These are phyloP conservation scores for Otus sunia DNA, from an alignment of 2,113 vertebrate genomes.

Conservation along the genomic window DNA sequence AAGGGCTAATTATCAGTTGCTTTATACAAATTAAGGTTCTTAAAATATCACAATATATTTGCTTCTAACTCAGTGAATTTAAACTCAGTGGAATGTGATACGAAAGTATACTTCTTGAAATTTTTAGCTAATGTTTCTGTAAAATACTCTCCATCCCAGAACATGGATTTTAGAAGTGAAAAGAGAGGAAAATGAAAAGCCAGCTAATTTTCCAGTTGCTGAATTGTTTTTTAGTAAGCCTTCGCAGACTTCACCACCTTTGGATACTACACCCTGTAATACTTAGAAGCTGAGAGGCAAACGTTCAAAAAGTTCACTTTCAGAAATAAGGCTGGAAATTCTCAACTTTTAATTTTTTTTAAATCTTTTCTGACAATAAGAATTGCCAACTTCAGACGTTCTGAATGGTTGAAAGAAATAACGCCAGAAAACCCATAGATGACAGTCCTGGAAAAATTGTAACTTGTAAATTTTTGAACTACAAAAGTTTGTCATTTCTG, in stretches of 20 bases:
- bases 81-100: not conserved
- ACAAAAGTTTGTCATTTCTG: not conserved
- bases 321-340: not conserved
- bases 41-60: too few relatives aligned
- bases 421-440: not conserved
- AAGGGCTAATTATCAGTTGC: not conserved
- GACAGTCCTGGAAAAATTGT: not conserved
- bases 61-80: too few relatives aligned
- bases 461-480: not conserved
- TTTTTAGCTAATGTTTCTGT: not conserved
- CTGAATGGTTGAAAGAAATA: not conserved
- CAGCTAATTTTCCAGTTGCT: not conserved
- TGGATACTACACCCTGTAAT: not conserved
- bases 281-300: not conserved
- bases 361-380: not conserved
- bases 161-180: not conserved
- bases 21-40: not conserved
- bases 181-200: not conserved
- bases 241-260: not conserved
- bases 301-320: not conserved
- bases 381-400: not conserved
- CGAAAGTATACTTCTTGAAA: not conserved
- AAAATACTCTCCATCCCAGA: not conserved
- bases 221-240: not conserved
- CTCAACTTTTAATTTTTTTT: not conserved